Base-by-base conservation (phyloP, 2,113 vertebrate genomes). In the Paramormyrops kingsleyae region DNA sequence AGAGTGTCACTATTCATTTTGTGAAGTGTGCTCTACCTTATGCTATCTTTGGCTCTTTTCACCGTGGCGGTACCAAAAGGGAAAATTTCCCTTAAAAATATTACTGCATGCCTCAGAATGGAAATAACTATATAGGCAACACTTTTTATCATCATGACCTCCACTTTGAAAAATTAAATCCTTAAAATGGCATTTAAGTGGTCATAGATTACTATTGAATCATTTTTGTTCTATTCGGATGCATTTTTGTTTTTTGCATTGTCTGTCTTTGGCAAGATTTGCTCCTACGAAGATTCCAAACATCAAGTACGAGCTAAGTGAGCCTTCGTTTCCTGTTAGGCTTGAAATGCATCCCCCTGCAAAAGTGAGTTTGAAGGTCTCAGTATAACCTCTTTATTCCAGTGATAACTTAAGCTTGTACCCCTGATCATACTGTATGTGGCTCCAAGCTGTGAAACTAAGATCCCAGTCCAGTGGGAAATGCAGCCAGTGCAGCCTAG, bases 201-300 rank as follows among this genome's bases (percentile, higher is more conserved):
- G 62, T 31, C 62, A 13, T 70, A 27, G n/a, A n/a, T 70, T 70
- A 31, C 10, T 13, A 13, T 31, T 13, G 70, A 77, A 39, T 35
- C 27, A 39, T 87, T 90, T 83, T 84, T 47, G 42, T 84, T 46
- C 39, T 46, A 13, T 80, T 42, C 46, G 0, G 10, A 24, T 46
- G 13, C 42, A 5, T 66, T 35, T 49, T 27, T 90, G 10, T 39
- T 7, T 31, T 85, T 84, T 24, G 17, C 35, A 9, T 83, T 87
- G n/a, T 89, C 89, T 88, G 90, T 87, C 21, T 42, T 90, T 89
- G 49, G 44, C 17, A 53, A 96, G 93, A 88, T 97, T 96, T 93
- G 93, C 91, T 39, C 93, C 94, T 15, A 96, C 95, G 13, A 96
- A 96, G 92, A 93, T 96, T 70, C 95, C 95, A 21, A 94, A 96